phyloP scores from a whole-genome alignment of 2,888 invertebrate species.

The Epirrhoe tristata region DNA sequence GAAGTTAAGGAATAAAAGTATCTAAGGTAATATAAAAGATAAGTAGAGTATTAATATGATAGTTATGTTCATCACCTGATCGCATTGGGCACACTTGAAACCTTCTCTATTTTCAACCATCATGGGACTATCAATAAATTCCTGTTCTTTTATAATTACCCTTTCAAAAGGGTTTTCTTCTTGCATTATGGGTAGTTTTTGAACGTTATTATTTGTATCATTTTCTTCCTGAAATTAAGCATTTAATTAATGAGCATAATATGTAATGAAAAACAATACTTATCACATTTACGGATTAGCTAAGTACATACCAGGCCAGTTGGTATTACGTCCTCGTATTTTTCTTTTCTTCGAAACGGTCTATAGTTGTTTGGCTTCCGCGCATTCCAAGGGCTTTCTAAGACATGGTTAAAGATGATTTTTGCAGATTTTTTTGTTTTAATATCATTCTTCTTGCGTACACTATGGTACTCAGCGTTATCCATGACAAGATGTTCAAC shows the following conservation, averaged over 20 bases:
- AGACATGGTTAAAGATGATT: slow-evolving; percentile 79
- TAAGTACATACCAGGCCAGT: slow-evolving; percentile 42
- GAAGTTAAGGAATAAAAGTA: background rate
- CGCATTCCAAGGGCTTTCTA: slow-evolving; percentile 86
- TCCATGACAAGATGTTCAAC: background rate
- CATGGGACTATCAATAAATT: slow-evolving; percentile 13
- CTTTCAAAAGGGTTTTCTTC: slow-evolving; percentile 24
- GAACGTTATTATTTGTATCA: slow-evolving; percentile 64
- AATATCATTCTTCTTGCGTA: slow-evolving; percentile 13
- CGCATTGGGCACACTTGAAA: slow-evolving; percentile 61
- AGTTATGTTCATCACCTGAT: slow-evolving; percentile 57
- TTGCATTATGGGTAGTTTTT: slow-evolving; percentile 28
- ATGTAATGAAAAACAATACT: slow-evolving; percentile 1
- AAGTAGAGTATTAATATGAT: slow-evolving; percentile 16
- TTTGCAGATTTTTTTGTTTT: slow-evolving; percentile 26
- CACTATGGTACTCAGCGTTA: slow-evolving; percentile 18
- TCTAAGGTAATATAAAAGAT: background rate
- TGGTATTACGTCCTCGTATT: slow-evolving; percentile 29
- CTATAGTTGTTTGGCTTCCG: slow-evolving; percentile 67
- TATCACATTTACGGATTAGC: background rate
- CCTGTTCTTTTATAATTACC: slow-evolving; percentile 25
- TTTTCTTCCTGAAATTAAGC: slow-evolving; percentile 53
- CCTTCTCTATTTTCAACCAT: slow-evolving; percentile 40
- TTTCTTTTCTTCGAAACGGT: slow-evolving; percentile 64
- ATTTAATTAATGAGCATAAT: background rate